phyloP scores from a whole-genome alignment of 2,113 vertebrate species.

The Parus major region DNA sequence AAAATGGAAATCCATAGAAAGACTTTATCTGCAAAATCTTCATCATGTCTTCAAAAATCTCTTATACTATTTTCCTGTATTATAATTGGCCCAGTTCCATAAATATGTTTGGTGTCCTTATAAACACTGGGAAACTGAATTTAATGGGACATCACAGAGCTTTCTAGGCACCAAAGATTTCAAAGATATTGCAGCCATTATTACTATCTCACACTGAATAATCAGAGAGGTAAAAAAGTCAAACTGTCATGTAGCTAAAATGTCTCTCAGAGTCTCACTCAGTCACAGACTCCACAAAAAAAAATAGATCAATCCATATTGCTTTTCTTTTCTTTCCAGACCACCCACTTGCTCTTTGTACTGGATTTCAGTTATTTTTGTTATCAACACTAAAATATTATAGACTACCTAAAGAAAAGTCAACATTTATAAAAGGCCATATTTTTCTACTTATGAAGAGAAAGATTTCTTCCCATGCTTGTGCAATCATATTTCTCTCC shows the following conservation, averaged over 20 bases:
- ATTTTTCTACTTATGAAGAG: neutral
- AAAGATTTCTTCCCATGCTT: conserved; percentile 1
- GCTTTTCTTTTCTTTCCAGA: neutral
- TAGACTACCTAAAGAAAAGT: conserved; percentile 30
- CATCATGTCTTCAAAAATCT: neutral
- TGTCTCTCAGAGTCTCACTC: neutral
- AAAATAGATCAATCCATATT: neutral
- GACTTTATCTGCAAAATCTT: neutral
- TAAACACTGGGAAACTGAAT: neutral
- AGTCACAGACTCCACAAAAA: neutral
- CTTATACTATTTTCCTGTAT: neutral
- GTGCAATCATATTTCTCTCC: conserved; percentile 13
- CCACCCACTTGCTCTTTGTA: conserved; percentile 21
- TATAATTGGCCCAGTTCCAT: neutral
- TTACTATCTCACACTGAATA: neutral
- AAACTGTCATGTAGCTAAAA: neutral
- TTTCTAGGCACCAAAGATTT: neutral
- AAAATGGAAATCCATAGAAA: neutral
- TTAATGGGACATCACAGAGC: neutral
- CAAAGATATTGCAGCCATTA: neutral
- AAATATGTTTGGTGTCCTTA: neutral
- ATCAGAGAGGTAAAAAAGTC: neutral
- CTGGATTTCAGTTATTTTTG: conserved; percentile 6
- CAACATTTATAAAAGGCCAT: conserved; percentile 19
- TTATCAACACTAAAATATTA: conserved; percentile 29